Conservation (phyloP, 2,888 invertebrate genomes). For the Acronicta aceris region DNA sequence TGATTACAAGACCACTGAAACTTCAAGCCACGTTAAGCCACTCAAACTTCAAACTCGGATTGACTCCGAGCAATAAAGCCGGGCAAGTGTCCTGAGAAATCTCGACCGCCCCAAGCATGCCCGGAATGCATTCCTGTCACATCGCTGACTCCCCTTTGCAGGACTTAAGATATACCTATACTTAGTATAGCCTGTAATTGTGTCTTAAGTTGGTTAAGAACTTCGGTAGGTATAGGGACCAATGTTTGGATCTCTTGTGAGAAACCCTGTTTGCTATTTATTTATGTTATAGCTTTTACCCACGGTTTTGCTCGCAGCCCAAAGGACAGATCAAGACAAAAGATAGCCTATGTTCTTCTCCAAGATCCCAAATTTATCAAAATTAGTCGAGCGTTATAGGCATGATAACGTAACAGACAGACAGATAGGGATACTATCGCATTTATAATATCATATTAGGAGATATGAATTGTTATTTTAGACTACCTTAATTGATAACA, state of each 20-base stretch:
- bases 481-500: too few relatives aligned
- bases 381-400: too few relatives aligned
- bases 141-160: constrained; percentile 53
- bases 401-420: too few relatives aligned
- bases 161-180: constrained; percentile 17
- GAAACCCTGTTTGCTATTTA: background rate
- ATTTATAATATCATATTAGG: too few relatives aligned
- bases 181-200: constrained; percentile 21
- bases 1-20: constrained; percentile 1
- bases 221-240: constrained; percentile 7
- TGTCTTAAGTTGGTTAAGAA: constrained; percentile 38
- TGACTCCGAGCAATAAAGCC: constrained; percentile 46
- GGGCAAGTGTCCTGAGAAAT: constrained; percentile 59
- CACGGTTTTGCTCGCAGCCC: too few relatives aligned
- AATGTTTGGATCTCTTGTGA: constrained; percentile 6
- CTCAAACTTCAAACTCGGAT: constrained; percentile 36
- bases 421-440: too few relatives aligned
- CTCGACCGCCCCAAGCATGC: constrained; percentile 59
- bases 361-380: too few relatives aligned
- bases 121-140: constrained; percentile 77
- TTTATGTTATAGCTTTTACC: background rate
- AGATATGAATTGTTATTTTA: too few relatives aligned
- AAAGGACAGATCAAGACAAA: too few relatives aligned
- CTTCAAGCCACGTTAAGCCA: constrained; percentile 7
- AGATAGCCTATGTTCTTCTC: too few relatives aligned